Evolutionary conservation across 92 coral and sea anemone genomes (phyloP), one percentile per base, ranked within the genome.

Genomic region (Scolanthus callimorphus): DNA sequence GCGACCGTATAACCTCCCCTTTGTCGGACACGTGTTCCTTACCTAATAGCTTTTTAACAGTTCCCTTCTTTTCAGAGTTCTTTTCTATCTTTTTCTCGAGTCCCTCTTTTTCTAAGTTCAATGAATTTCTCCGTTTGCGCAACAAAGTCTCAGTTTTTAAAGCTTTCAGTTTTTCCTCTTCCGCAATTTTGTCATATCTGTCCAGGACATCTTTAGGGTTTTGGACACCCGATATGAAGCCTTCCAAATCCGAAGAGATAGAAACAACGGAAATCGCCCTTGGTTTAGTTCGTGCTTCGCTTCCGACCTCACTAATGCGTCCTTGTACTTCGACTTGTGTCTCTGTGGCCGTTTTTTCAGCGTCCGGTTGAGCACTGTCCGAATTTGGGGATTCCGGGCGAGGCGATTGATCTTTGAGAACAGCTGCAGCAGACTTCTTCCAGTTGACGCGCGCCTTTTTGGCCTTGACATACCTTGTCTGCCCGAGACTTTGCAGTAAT

Each of bases 361-460:
- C 38, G 21, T 67, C 45, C 2, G 65, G 49, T 29, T 85, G 71
- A 6, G 3, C 23, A 21, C 28, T 74, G 20, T 69, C 89, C n/a
- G 59, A 34, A 27, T 58, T 84, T n/a, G 82, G 70, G 0, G 76
- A 55, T 44, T 43, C 63, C 8, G 86, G 84, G 46, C 51, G 63
- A 11, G 81, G 57, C 13, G 77, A 81, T 29, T 69, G 51, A 27
- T 78, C 89, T 51, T 73, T 78, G 34, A 88, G 75, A 3, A 59
- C 94, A 17, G 88, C 98, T 1, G 88, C 82, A 46, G 95, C 95
- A 3, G 98, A 84, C 50, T 82, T 71, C 31, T 81, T 78, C 98
- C 98, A 92, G 31, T 79, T 83, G 49, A 62, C 62, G 4, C 85
- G 81, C 27, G 85, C 98, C 60, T 84, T 70, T 20, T 74, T 85